Conservation (phyloP, 1,140 invertebrate species). For the Lucilia sericata region DNA sequence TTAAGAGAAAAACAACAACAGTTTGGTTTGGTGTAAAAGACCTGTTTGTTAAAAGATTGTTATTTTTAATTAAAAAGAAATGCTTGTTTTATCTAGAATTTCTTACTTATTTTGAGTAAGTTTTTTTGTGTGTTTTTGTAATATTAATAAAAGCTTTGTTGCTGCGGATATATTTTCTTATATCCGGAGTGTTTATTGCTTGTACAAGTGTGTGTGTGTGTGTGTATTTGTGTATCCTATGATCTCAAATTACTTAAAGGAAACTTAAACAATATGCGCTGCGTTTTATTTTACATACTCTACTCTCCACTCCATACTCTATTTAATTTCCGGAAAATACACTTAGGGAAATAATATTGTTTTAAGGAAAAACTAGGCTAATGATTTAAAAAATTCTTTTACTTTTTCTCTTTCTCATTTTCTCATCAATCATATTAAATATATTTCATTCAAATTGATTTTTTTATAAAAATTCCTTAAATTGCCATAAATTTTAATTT, state of each 20-base stretch:
- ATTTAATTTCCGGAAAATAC: not conserved
- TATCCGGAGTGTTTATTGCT: no score
- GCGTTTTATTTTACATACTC: not conserved
- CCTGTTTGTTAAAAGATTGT: not conserved
- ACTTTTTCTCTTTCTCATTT: no score
- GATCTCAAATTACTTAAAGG: not conserved
- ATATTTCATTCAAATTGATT: no score
- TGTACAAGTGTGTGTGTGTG: not conserved
- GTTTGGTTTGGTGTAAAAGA: not conserved
- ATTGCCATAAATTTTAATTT: no score
- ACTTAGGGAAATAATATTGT: no score
- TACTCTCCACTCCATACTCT: not conserved
- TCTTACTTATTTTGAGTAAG: not conserved
- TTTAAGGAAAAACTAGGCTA: no score
- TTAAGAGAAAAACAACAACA: no score
- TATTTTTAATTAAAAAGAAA: constrained; percentile 18
- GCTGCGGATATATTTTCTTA: no score
- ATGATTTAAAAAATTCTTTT: not conserved
- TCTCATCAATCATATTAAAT: no score
- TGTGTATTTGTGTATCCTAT: not conserved
- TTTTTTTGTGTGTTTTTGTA: not conserved
- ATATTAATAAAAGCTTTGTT: constrained; percentile 14
- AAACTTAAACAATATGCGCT: not conserved
- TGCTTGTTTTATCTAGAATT: not conserved
- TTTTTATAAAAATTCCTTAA: no score